These are phyloP conservation scores for Chrysolina oricalcia DNA, from an alignment of 2,888 invertebrate genomes.

Conservation along the genomic window DNA sequence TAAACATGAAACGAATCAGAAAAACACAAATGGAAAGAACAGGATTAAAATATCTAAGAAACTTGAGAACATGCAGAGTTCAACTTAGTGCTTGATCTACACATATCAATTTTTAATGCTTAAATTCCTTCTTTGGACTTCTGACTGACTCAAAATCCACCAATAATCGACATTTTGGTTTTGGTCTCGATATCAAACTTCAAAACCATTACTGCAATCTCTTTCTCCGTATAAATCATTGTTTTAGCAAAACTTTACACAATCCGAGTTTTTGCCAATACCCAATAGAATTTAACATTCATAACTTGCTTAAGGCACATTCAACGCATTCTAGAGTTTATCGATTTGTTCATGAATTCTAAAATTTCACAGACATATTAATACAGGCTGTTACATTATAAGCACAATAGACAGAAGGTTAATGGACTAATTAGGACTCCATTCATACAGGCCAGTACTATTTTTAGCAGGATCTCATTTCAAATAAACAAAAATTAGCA, in stretches of 20 bases:
- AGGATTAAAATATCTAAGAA: slow-evolving; percentile 11
- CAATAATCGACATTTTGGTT: not conserved
- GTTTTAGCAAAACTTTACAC: not conserved
- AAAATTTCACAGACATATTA: slow-evolving; percentile 6
- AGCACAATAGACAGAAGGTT: not conserved
- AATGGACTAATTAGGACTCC: not conserved
- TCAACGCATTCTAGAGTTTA: not conserved
- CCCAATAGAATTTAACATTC: no score
- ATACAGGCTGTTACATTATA: not conserved
- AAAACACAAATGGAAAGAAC: not conserved
- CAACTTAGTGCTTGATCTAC: not conserved
- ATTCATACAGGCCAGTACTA: no score
- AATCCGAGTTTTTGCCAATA: no score
- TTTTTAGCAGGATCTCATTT: no score
- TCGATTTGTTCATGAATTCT: not conserved
- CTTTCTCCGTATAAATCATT: not conserved
- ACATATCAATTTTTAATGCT: no score
- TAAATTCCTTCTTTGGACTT: not conserved
- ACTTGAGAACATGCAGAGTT: not conserved
- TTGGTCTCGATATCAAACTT: not conserved
- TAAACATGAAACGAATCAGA: not conserved
- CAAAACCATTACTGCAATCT: not conserved
- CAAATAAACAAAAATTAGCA: no score
- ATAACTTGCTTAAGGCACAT: not conserved
- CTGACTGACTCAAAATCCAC: not conserved